Evolutionary conservation across 2,113 vertebrate species (phyloP).

Genomic region (Ptilorrhoa leucosticta): DNA sequence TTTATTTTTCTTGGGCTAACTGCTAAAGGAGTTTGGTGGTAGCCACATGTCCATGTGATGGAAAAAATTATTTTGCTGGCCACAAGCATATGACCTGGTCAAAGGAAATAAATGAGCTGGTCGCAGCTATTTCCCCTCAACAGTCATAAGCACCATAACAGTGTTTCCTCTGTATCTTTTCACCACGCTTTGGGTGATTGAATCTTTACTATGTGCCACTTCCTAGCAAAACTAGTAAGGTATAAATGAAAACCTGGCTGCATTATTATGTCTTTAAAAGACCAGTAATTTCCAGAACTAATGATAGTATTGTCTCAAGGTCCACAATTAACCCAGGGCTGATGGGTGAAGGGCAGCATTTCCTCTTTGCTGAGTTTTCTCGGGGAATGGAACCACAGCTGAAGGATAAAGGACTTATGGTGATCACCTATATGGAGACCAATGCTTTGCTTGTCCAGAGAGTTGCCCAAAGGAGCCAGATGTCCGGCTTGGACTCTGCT

Average conservation of each 20-base stretch:
- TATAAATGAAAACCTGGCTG: neutral
- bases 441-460: neutral
- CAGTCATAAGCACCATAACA: neutral
- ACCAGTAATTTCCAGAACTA: neutral
- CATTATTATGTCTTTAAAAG: neutral
- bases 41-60: fast-evolving
- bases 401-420: neutral
- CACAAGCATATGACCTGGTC: neutral
- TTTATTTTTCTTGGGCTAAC: neutral
- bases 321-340: neutral
- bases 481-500: neutral
- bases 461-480: neutral
- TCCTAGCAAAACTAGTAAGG: neutral
- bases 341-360: neutral
- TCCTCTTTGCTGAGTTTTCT: neutral
- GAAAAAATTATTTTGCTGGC: neutral
- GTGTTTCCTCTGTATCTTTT: neutral
- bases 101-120: neutral
- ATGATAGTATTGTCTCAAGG: neutral
- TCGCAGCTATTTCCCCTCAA: neutral
- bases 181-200: neutral
- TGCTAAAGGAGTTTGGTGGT: neutral
- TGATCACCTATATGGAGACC: fast-evolving
- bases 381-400: neutral
- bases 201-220: neutral